Conservation (phyloP, 2,113 vertebrate species). For the Ariopsis seemanni region DNA sequence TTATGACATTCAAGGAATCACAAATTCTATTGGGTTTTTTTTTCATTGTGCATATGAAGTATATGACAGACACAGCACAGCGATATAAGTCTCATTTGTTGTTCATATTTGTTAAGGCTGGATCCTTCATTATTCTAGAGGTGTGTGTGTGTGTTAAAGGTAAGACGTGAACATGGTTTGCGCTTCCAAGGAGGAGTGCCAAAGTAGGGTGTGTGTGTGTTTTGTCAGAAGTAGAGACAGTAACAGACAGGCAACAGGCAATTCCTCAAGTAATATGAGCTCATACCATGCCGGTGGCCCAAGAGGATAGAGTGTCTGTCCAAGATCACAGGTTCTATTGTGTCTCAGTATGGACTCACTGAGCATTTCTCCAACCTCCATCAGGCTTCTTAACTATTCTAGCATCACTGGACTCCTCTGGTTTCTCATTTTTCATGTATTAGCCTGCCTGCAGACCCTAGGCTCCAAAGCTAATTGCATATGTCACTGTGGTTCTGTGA, state of each 20-base stretch:
- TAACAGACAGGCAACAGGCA: constrained; percentile 58
- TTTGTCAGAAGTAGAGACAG: constrained; percentile 28
- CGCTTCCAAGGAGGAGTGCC: background rate
- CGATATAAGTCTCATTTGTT: background rate
- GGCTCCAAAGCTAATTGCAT: background rate
- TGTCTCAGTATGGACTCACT: constrained; percentile 62
- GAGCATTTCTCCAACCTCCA: constrained; percentile 19
- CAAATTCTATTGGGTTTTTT: background rate
- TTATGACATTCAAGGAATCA: background rate
- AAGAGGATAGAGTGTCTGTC: constrained; percentile 67
- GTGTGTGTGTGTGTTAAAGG: background rate
- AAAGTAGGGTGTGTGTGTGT: background rate
- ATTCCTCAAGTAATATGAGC: constrained; percentile 65
- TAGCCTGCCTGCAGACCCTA: background rate
- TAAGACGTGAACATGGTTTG: background rate
- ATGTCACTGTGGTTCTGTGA: background rate
- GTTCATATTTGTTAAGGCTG: background rate
- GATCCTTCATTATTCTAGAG: background rate
- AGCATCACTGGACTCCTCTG: constrained; percentile 59
- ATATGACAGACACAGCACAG: too few relatives aligned
- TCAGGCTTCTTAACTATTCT: constrained; percentile 50
- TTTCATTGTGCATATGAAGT: background rate
- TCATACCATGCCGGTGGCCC: constrained; percentile 57
- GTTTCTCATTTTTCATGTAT: constrained; percentile 40
- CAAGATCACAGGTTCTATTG: constrained; percentile 73